Base-by-base conservation (phyloP, 2,888 invertebrate genomes). In the Gastracanthus pulcherrimus region DNA sequence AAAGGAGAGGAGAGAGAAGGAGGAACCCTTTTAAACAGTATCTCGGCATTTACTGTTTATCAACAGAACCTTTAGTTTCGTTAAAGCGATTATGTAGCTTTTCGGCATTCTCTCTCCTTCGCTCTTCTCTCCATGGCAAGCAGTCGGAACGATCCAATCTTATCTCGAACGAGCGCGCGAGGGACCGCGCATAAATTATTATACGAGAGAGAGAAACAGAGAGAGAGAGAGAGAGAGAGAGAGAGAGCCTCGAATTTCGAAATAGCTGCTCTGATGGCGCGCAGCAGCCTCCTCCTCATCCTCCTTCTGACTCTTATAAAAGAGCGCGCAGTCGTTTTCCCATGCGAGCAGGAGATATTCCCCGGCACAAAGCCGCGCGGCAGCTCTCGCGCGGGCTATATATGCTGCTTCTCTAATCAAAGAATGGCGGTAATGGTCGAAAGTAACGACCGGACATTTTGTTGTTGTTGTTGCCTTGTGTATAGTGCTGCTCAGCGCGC, bases 121-220 rank as follows among this genome's bases (percentile, higher is more conserved):
- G 5, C n/a, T 80, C 58, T 62, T 41, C 85, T 82, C 85, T 86
- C 86, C 85, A 86, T 80, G 87, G 86, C 85, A 87, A 86, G 86
- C 86, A 84, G 85, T 84, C 83, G 86, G 88, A 89, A 89, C 89
- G 88, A 89, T 89, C 90, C 89, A 90, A 88, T 90, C 90, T 91
- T 90, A 91, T 91, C 91, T 89, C 85, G 86, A 86, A 87, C 87
- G 87, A 88, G 88, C 87, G 86, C 85, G 86, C 86, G 80, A 74
- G 83, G 82, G 84, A 76, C 82, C 86, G 86, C 85, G 88, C 89
- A 90, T 91, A 91, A 91, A 90, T 91, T 90, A 90, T 89, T 88
- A 55, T 19, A 48, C 23, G 36, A 48, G 60, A 29, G 51, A 36
- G 31, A 29, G 29, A 6, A 38, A 41, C 16, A 55, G 38, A 58